phyloP scores from a whole-genome alignment of 1,140 invertebrate species.

The Zaprionus camerounensis region DNA sequence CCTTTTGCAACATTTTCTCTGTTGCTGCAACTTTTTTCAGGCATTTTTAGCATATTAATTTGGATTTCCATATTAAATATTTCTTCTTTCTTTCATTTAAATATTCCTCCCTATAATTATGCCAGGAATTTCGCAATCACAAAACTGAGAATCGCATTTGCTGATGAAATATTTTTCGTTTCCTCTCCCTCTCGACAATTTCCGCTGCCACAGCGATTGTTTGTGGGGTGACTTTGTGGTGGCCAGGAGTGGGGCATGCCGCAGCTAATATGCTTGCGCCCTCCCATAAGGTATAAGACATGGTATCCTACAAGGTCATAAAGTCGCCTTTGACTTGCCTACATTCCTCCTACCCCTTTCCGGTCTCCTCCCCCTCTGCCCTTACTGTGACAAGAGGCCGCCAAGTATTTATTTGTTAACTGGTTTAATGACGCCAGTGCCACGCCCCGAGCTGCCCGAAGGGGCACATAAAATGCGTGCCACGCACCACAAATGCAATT shows the following conservation, averaged over 20 bases:
- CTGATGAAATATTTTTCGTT: background rate
- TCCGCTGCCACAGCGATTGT: slow-evolving; percentile 2
- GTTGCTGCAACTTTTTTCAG: background rate
- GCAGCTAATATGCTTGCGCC: slow-evolving; percentile 2
- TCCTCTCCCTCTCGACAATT: background rate
- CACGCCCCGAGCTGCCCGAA: slow-evolving; percentile 33
- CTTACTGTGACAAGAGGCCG: slow-evolving; percentile 38
- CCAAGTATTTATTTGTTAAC: slow-evolving; percentile 80
- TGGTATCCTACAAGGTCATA: slow-evolving; percentile 9
- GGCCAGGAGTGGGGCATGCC: background rate
- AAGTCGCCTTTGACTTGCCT: slow-evolving; percentile 7
- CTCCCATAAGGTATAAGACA: background rate
- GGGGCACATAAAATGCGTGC: slow-evolving; percentile 63
- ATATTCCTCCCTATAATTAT: background rate
- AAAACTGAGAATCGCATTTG: slow-evolving; percentile 11
- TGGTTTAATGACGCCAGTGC: slow-evolving; percentile 76
- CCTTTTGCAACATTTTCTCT: background rate
- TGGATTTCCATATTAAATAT: slow-evolving; percentile 7
- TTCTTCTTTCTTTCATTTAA: slow-evolving; percentile 6
- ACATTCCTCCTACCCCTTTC: background rate
- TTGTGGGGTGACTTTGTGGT: too few species aligned
- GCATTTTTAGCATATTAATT: slow-evolving; percentile 4
- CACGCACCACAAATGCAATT: slow-evolving; percentile 76
- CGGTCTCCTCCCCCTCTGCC: background rate
- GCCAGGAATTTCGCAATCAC: slow-evolving; percentile 6